Conservation (phyloP, 2,113 vertebrate genomes). For the Empidonax alnorum region DNA sequence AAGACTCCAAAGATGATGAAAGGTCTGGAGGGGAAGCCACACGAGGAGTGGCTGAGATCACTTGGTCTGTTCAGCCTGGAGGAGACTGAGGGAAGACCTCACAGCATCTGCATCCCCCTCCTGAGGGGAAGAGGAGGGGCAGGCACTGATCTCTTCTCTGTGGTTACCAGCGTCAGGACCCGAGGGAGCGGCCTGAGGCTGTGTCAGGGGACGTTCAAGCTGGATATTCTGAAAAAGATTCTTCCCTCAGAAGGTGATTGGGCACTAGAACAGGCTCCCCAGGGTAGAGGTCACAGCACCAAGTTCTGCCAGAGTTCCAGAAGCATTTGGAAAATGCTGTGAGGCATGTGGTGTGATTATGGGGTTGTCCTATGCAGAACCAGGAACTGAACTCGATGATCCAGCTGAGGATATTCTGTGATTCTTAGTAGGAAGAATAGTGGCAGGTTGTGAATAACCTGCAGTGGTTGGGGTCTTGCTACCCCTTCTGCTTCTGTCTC, state of each 20-base stretch:
- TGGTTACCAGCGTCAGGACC: neutral
- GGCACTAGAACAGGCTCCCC: neutral
- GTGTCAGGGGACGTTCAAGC: neutral
- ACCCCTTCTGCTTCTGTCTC: neutral
- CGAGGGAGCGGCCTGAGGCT: neutral
- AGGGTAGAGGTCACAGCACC: too few relatives aligned
- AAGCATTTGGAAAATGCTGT: neutral
- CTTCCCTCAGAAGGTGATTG: rapidly evolving
- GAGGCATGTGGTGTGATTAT: neutral
- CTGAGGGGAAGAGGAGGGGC: neutral
- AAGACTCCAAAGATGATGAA: neutral
- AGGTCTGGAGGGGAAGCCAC: too few relatives aligned
- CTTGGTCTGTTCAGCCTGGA: neutral
- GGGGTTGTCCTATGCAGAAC: neutral
- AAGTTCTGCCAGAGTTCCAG: neutral
- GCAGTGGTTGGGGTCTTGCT: rapidly evolving
- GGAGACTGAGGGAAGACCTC: neutral
- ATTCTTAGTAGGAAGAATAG: neutral
- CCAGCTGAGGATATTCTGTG: neutral
- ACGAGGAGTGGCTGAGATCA: neutral
- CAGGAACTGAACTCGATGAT: neutral
- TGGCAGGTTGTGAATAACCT: neutral
- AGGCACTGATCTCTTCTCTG: neutral
- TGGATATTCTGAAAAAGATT: neutral
- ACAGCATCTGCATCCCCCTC: neutral